Conservation (phyloP, 2,888 invertebrate species). For the Drosophila demipolita region DNA sequence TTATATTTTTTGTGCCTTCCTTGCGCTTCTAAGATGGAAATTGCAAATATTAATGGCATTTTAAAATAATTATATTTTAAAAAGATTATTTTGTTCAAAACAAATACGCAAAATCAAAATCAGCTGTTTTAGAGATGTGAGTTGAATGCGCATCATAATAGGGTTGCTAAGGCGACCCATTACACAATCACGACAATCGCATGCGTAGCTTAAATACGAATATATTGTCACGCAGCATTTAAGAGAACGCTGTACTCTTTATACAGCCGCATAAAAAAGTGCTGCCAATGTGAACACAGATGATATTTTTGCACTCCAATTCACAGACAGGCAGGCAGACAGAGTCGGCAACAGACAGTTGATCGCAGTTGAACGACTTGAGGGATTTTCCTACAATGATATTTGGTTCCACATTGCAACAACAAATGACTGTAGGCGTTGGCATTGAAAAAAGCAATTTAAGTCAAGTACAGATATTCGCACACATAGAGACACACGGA, state of each 20-base stretch:
- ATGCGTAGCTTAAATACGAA: too few relatives aligned
- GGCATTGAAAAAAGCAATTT: conserved; percentile 83
- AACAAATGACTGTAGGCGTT: conserved; percentile 61
- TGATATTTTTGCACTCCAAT: conserved; percentile 5
- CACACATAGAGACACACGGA: conserved; percentile 24
- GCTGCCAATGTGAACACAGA: conserved; percentile 54
- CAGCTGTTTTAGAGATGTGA: conserved; percentile 13
- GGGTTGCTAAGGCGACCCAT: not conserved
- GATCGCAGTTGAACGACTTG: conserved; percentile 78
- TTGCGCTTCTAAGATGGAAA: not conserved
- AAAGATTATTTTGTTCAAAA: not conserved
- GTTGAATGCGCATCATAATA: not conserved
- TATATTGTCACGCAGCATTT: not conserved
- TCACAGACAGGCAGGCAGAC: conserved; percentile 18
- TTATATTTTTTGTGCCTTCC: not conserved
- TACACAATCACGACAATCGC: not conserved
- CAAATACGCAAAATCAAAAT: not conserved
- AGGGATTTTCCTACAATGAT: conserved; percentile 84
- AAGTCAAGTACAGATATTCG: conserved; percentile 63
- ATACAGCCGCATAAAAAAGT: conserved; percentile 64
- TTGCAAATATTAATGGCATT: conserved; percentile 3
- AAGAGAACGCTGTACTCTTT: not conserved
- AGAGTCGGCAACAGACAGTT: conserved; percentile 45
- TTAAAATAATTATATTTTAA: not conserved
- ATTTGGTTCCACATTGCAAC: conserved; percentile 81